These are phyloP conservation scores for Poeciliopsis gracilis DNA, from an alignment of 2,797 vertebrate genomes.

Conservation along the genomic window DNA sequence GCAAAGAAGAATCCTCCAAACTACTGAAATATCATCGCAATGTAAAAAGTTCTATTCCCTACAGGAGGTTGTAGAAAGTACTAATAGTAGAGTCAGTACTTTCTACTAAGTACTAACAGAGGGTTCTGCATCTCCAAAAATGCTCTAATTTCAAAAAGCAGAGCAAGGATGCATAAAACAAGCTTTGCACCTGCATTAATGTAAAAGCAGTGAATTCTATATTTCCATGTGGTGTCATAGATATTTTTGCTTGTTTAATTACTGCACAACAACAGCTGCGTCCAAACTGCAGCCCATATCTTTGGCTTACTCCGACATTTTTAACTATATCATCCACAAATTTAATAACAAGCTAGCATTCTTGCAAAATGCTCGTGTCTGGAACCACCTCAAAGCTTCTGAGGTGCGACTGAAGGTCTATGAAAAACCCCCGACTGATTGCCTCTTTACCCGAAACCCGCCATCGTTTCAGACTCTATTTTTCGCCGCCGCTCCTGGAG, in stretches of 20 bases:
- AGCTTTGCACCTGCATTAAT: background rate
- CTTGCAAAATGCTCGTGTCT: background rate
- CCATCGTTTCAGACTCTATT: background rate
- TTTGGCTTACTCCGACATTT: background rate
- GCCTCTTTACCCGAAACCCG: background rate
- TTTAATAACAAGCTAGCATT: background rate
- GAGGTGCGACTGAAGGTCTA: conserved; percentile 1
- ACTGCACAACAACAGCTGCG: background rate
- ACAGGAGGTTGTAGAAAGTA: background rate
- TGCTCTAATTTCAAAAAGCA: background rate
- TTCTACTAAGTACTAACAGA: background rate
- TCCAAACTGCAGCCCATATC: background rate
- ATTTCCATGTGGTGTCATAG: background rate
- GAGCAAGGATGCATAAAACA: background rate
- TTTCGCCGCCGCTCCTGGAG: conserved; percentile 14
- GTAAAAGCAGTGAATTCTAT: background rate
- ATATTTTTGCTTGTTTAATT: background rate
- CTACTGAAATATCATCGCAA: background rate
- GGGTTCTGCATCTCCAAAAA: background rate
- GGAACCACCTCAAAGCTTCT: background rate
- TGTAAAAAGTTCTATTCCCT: background rate
- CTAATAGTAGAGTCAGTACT: background rate
- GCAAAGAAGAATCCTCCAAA: background rate
- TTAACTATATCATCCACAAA: background rate
- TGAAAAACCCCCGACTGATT: background rate